A percentile compares a stretch with the other conserved stretches of the same genome.
Evolutionary conservation across 1,140 invertebrate species (phyloP).

Genomic region (Gonatopus flavifemur): DNA sequence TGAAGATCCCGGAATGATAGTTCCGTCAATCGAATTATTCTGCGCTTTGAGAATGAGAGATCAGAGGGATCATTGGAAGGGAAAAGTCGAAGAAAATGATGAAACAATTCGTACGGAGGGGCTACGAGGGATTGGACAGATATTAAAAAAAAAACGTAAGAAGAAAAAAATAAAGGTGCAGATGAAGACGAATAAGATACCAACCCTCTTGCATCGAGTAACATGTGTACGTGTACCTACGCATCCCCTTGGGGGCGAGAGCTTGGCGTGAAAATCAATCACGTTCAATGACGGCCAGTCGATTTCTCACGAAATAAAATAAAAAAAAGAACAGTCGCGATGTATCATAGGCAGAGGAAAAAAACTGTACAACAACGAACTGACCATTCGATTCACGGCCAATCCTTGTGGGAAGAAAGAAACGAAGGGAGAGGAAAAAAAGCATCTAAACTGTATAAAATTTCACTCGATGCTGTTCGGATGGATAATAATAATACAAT

Average conservation of each 20-base stretch:
- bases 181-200: constrained; percentile 21
- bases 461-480: no score
- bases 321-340: no score
- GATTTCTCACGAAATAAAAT: no score
- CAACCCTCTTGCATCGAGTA: constrained; percentile 22
- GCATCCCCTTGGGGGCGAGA: constrained; percentile 22
- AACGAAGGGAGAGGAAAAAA: no score
- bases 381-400: neutral
- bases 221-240: constrained; percentile 34
- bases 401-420: no score
- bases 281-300: constrained; percentile 38
- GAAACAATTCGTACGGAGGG: constrained; percentile 13
- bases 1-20: no score
- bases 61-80: neutral
- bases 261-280: constrained; percentile 45
- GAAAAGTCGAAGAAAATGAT: constrained; percentile 16
- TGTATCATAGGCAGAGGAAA: neutral
- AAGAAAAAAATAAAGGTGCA: neutral
- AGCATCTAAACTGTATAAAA: no score
- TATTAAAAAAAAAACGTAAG: constrained; percentile 22
- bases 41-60: neutral
- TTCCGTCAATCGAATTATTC: no score
- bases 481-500: no score
- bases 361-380: neutral
- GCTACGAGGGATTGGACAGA: constrained; percentile 16